Percentiles rank a stretch among this genome's conserved stretches.
phyloP scores from a whole-genome alignment of 2,888 invertebrate genomes.

The Thymelicus acteon region DNA sequence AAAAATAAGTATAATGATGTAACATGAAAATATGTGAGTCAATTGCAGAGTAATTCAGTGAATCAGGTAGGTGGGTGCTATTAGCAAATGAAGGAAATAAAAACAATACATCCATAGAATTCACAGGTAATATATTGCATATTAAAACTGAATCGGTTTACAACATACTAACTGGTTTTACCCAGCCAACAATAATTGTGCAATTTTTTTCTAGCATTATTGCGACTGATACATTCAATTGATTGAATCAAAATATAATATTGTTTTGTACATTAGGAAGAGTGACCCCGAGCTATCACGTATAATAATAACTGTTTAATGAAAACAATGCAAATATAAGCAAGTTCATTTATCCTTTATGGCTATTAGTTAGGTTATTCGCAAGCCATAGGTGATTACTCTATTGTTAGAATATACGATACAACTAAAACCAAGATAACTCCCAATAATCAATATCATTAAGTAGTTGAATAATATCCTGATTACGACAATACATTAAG shows the following conservation, averaged over 20 bases:
- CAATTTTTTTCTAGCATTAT: constrained; percentile 17
- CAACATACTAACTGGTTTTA: constrained; percentile 15
- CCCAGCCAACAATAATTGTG: constrained; percentile 24
- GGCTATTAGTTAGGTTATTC: constrained; percentile 83
- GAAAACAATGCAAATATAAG: constrained; percentile 80
- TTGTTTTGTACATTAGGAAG: constrained; percentile 33
- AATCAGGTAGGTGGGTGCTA: too few species aligned
- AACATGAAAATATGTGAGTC: too few species aligned
- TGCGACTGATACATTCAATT: constrained; percentile 25
- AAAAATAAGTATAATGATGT: too few species aligned
- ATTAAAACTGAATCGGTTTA: constrained; percentile 57
- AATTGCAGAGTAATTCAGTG: too few species aligned
- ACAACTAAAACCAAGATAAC: constrained; percentile 72
- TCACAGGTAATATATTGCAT: constrained; percentile 79
- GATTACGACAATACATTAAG: constrained; percentile 58
- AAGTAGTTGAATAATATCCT: constrained; percentile 57
- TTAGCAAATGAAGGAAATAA: not conserved
- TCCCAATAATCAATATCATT: constrained; percentile 53
- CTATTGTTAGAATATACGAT: constrained; percentile 81
- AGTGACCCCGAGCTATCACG: constrained; percentile 32
- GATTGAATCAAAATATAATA: constrained; percentile 32
- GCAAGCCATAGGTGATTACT: constrained; percentile 81
- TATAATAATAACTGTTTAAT: constrained; percentile 58
- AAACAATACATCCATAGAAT: constrained; percentile 47
- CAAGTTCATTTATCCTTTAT: constrained; percentile 76